Conservation (phyloP, 2,888 invertebrate genomes). For the Glomeris marginata region DNA sequence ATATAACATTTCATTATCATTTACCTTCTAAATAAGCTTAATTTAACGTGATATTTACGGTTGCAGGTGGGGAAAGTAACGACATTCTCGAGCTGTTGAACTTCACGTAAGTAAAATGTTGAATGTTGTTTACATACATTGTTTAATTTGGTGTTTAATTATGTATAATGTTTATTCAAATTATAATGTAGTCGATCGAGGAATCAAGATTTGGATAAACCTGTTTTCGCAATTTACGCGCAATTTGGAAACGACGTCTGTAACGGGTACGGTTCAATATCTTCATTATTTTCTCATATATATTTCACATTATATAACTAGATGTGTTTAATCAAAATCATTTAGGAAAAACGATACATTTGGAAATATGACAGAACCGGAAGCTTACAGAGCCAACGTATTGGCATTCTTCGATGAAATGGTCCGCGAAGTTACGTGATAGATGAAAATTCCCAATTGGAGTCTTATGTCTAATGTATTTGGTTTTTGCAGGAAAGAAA, state of each 20-base stretch:
- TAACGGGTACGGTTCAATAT: constrained; percentile 33
- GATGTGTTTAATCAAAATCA: no score
- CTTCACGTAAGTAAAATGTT: background rate
- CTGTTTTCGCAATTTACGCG: constrained; percentile 32
- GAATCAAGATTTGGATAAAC: constrained; percentile 27
- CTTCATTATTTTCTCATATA: no score
- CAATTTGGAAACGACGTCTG: constrained; percentile 40
- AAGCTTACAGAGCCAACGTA: constrained; percentile 22
- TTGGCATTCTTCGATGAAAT: constrained; percentile 23
- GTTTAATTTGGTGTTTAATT: no score
- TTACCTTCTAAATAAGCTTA: background rate
- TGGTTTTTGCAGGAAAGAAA: constrained; percentile 24
- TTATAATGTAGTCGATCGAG: constrained; percentile 18
- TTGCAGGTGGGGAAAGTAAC: no score
- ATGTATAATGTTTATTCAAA: constrained; percentile 3
- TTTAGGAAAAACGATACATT: constrained; percentile 32
- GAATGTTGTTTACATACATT: no score
- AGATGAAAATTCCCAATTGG: no score
- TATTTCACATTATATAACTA: no score
- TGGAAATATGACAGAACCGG: constrained; percentile 33
- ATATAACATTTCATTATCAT: background rate
- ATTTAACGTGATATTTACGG: background rate
- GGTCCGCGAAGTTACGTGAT: no score
- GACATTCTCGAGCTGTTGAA: background rate
- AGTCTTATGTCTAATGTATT: no score